Evolutionary conservation across 1,140 invertebrate species (phyloP).

Genomic region (Sminthurinus signatus): DNA sequence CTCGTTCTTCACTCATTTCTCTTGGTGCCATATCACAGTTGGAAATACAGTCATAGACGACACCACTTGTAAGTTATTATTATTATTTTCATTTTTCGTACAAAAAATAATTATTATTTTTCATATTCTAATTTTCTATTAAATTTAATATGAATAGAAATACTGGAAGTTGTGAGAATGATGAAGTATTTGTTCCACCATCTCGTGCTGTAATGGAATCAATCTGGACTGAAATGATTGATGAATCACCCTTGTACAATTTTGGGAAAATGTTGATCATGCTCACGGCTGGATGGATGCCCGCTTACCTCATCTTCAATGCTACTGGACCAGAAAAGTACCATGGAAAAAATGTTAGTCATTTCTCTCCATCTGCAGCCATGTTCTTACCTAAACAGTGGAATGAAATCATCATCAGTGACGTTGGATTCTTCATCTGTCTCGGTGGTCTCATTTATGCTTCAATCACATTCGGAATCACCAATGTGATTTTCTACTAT

Average conservation of each 20-base stretch:
- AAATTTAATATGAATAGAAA: too few species aligned
- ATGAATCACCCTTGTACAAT: conserved; percentile 13
- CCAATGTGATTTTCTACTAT: conserved; percentile 7
- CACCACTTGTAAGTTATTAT: too few species aligned
- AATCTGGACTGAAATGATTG: conserved; percentile 5
- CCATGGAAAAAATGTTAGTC: not conserved
- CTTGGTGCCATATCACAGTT: conserved; percentile 13
- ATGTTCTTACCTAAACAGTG: conserved; percentile 6
- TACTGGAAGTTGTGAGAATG: conserved; percentile 13
- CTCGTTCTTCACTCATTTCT: conserved; percentile 10
- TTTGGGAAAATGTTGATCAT: conserved; percentile 1
- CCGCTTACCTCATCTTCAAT: conserved; percentile 12
- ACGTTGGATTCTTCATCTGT: conserved; percentile 1
- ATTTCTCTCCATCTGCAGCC: conserved; percentile 8
- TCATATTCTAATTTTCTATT: too few species aligned
- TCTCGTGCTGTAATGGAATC: not conserved
- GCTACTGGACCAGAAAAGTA: conserved; percentile 11
- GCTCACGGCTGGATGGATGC: conserved; percentile 13
- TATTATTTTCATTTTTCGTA: too few species aligned
- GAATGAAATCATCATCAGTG: conserved; percentile 7
- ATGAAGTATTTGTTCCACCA: conserved; percentile 13
- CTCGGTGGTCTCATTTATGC: not conserved
- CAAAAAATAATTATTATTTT: too few species aligned
- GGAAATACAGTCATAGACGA: conserved; percentile 1
- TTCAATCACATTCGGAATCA: not conserved